Conservation (phyloP, 2,888 invertebrate genomes). For the Isoperla grammatica region DNA sequence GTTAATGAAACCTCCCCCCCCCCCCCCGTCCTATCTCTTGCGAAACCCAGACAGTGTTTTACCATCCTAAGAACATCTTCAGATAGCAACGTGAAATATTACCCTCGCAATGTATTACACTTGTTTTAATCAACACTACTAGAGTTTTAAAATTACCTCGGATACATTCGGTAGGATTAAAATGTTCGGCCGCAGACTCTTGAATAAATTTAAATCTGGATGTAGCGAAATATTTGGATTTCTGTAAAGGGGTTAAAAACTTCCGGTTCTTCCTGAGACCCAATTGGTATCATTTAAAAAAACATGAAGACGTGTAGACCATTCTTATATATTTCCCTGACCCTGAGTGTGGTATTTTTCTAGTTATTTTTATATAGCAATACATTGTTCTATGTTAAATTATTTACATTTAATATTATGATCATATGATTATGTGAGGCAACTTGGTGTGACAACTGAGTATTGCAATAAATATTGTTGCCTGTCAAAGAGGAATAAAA, state of each 20-base stretch:
- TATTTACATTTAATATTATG: too few species aligned
- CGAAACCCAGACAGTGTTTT: slow-evolving; percentile 25
- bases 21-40: slow-evolving; percentile 21
- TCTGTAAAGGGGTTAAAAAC: too few species aligned
- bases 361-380: too few species aligned
- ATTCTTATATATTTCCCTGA: background rate
- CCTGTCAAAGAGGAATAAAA: too few species aligned
- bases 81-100: slow-evolving; percentile 27
- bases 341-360: too few species aligned
- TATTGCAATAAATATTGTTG: too few species aligned
- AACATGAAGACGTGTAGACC: background rate
- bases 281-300: too few species aligned
- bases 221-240: background rate
- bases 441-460: too few species aligned
- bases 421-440: too few species aligned
- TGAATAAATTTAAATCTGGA: slow-evolving; percentile 10
- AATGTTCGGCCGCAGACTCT: slow-evolving; percentile 9
- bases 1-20: slow-evolving; percentile 22
- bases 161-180: slow-evolving; percentile 7
- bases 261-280: too few species aligned
- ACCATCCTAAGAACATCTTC: slow-evolving; percentile 8
- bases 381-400: too few species aligned
- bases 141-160: slow-evolving; percentile 4
- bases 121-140: slow-evolving; percentile 25
- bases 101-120: slow-evolving; percentile 30